Evolutionary conservation across 2,113 vertebrate genomes (phyloP).

Genomic region (Ancistrus triradiatus): DNA sequence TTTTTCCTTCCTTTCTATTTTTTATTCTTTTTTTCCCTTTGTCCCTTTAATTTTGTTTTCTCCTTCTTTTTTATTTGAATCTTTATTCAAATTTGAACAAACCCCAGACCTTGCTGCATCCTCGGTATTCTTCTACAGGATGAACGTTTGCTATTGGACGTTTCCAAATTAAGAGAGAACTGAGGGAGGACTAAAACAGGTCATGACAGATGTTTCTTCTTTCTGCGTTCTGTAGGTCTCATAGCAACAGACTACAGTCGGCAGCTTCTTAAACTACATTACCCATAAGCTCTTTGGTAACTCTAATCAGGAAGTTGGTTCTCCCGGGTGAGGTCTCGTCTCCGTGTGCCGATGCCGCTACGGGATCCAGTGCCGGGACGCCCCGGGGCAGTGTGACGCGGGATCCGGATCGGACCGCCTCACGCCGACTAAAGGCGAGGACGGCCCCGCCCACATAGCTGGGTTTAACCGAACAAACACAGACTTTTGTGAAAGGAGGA

Average conservation of each 20-base stretch:
- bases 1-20: no score
- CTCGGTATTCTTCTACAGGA: no score
- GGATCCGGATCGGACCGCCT: neutral
- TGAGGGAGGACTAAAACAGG: no score
- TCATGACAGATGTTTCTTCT: slow-evolving; percentile 63
- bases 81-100: no score
- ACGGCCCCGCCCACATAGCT: neutral
- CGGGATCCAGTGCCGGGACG: neutral
- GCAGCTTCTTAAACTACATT: slow-evolving; percentile 86
- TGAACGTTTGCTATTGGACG: no score
- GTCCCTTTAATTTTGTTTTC: no score
- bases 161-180: no score
- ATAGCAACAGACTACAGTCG: slow-evolving; percentile 99
- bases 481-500: no score
- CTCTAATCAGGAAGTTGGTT: slow-evolving; percentile 4
- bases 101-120: no score
- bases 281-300: slow-evolving; percentile 23
- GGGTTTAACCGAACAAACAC: no score
- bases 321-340: slow-evolving; percentile 30
- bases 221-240: slow-evolving; percentile 91
- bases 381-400: neutral
- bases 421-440: neutral
- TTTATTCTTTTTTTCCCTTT: no score
- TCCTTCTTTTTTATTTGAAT: no score
- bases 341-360: neutral